Evolutionary conservation across 1,140 invertebrate genomes (phyloP).

Genomic region (Sinonovacula constricta): DNA sequence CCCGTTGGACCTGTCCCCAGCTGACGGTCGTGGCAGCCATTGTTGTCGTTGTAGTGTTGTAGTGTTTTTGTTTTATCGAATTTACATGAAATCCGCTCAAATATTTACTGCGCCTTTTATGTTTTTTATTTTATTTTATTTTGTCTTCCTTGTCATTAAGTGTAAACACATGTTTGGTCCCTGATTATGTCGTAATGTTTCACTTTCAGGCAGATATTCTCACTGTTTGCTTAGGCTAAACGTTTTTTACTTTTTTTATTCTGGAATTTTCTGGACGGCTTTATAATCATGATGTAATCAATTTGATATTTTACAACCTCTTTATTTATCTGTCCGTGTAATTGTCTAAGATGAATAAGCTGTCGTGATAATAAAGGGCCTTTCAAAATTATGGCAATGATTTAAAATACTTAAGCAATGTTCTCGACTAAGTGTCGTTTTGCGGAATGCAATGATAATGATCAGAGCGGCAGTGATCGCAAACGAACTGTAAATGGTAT

Average conservation of each 20-base stretch:
- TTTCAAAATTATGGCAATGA: neutral
- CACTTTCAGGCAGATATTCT: too few species aligned
- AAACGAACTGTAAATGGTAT: neutral
- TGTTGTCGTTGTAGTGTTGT: neutral
- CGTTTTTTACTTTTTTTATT: too few species aligned
- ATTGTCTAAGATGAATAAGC: neutral
- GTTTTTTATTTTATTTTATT: too few species aligned
- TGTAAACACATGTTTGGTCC: neutral
- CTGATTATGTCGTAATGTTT: neutral
- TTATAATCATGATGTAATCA: too few species aligned
- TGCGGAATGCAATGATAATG: neutral
- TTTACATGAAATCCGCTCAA: neutral
- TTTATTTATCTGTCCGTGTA: neutral
- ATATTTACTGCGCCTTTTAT: neutral
- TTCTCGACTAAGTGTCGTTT: neutral
- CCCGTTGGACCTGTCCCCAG: constrained; percentile 14
- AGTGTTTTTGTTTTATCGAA: neutral
- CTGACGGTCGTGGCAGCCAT: neutral
- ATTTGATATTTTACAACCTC: neutral
- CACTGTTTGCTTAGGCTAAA: too few species aligned
- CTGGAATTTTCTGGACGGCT: too few species aligned
- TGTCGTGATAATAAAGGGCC: neutral
- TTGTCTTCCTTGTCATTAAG: neutral
- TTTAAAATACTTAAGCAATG: neutral
- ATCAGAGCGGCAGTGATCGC: neutral